Percentiles rank a stretch among this genome's conserved stretches.
Conservation (phyloP, 1,140 invertebrate genomes). For the Aculops lycopersici region DNA sequence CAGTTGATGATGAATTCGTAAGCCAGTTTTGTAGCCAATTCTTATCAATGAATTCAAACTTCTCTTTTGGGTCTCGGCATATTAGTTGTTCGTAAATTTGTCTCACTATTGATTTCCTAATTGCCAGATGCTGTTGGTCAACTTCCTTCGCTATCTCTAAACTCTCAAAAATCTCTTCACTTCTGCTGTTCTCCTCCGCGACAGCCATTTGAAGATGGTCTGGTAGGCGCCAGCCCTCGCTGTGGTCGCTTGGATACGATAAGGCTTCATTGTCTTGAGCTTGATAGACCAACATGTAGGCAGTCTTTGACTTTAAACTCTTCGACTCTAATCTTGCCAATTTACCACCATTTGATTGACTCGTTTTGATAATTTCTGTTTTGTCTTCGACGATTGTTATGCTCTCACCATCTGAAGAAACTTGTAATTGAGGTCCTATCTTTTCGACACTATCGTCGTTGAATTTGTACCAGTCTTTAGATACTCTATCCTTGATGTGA, state of each 20-base stretch:
- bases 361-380: background rate
- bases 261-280: background rate
- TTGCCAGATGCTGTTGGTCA: background rate
- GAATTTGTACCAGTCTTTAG: constrained; percentile 19
- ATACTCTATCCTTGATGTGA: constrained; percentile 22
- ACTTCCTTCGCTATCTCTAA: background rate
- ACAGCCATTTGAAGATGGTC: constrained; percentile 14
- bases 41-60: constrained; percentile 7
- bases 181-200: constrained; percentile 16
- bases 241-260: background rate
- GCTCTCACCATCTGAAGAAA: background rate
- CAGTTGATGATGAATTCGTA: constrained; percentile 12
- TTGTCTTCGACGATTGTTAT: background rate
- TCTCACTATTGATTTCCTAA: background rate
- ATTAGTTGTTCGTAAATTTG: background rate
- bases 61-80: background rate
- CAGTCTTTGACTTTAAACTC: constrained; percentile 16
- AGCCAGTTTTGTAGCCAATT: constrained; percentile 7
- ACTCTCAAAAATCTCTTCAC: constrained; percentile 16
- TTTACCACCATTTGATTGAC: background rate
- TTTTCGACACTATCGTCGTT: constrained; percentile 32
- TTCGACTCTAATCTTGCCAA: constrained; percentile 8
- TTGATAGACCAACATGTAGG: background rate
- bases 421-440: constrained; percentile 15
- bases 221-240: constrained; percentile 10